phyloP scores from a whole-genome alignment of 1,140 invertebrate genomes.

The Zaprionus taronus region DNA sequence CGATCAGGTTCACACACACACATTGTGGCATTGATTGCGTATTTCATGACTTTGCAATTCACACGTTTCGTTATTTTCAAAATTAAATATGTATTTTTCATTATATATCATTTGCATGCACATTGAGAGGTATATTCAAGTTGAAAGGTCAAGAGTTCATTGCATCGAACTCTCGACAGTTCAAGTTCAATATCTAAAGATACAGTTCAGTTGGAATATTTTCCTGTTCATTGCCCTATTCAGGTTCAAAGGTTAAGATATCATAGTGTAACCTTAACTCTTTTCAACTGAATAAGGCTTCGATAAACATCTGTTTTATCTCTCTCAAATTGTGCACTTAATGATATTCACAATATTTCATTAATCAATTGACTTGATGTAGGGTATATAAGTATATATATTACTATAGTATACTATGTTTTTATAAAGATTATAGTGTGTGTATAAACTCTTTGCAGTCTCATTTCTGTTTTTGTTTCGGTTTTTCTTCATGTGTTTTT shows the following conservation, averaged over 20 bases:
- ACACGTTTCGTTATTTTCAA: constrained; percentile 18
- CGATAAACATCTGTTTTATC: constrained; percentile 4
- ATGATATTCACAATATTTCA: constrained; percentile 40
- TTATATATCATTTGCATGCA: background rate
- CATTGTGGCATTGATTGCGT: constrained; percentile 43
- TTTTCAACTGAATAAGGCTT: background rate
- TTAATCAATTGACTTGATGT: constrained; percentile 32
- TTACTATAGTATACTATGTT: constrained; percentile 4
- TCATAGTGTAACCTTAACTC: background rate
- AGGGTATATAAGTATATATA: constrained; percentile 1
- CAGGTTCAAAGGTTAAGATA: background rate
- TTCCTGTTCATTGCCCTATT: background rate
- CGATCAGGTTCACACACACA: constrained; percentile 35
- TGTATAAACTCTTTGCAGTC: constrained; percentile 62
- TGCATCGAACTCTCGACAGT: background rate
- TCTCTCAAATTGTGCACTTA: constrained; percentile 28
- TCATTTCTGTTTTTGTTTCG: constrained; percentile 47
- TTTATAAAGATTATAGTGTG: constrained; percentile 9
- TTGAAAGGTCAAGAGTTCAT: constrained; percentile 1
- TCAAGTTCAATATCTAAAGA: background rate
- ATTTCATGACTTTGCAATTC: constrained; percentile 64
- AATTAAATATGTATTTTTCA: constrained; percentile 17
- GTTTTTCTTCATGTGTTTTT: constrained; percentile 18
- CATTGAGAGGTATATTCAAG: constrained; percentile 1
- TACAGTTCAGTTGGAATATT: background rate